These are phyloP conservation scores for Zaprionus taronus DNA, from an alignment of 1,140 invertebrate species.

Conservation along the genomic window DNA sequence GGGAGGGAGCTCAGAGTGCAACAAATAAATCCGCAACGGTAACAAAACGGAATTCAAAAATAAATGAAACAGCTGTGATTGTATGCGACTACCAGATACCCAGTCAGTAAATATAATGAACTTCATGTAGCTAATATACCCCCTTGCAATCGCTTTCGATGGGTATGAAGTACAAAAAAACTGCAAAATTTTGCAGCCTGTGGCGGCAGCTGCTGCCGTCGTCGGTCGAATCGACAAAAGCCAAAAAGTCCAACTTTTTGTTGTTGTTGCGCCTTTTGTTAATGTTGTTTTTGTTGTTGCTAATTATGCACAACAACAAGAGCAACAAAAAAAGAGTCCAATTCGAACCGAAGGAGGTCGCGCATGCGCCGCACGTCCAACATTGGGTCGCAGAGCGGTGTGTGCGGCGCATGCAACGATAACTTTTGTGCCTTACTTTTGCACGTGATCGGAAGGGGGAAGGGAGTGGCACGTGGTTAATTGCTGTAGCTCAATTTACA, in stretches of 20 bases:
- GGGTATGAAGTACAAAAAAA: background rate
- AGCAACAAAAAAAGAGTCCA: background rate
- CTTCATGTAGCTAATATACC: background rate
- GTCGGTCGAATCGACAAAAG: constrained; percentile 48
- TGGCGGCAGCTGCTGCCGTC: constrained; percentile 62
- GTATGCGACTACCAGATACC: background rate
- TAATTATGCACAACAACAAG: constrained; percentile 62
- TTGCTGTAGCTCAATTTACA: constrained; percentile 67
- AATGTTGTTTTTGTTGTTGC: constrained; percentile 54
- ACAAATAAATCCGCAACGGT: constrained; percentile 61
- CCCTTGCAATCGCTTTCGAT: background rate
- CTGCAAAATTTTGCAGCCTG: constrained; percentile 42
- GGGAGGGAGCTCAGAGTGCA: constrained; percentile 17
- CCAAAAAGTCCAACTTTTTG: constrained; percentile 44
- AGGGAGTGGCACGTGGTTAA: constrained; percentile 42
- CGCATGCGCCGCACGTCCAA: constrained; percentile 54
- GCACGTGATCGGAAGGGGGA: constrained; percentile 55
- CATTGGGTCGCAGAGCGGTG: background rate
- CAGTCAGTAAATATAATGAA: background rate
- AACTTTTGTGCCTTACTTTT: constrained; percentile 17
- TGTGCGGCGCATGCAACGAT: background rate
- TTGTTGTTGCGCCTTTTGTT: background rate
- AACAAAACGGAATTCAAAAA: constrained; percentile 36
- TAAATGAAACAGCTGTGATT: constrained; percentile 2
- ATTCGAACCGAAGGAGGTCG: constrained; percentile 52